Evolutionary conservation across 2,888 invertebrate genomes (phyloP), one percentile per base, ranked within the genome.

Genomic region (Dolichomitus sp.): DNA sequence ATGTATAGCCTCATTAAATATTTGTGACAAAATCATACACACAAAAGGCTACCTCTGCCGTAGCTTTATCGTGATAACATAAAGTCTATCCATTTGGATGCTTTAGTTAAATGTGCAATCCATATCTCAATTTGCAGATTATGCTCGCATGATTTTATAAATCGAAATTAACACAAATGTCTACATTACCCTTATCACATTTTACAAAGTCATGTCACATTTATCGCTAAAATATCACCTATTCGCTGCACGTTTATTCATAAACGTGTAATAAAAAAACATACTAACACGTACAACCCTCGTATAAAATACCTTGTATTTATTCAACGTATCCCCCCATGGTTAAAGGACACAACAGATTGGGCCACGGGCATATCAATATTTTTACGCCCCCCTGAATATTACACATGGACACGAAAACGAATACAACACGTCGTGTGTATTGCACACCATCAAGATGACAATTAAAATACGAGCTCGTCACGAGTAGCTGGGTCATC

Each of bases 391-490:
- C 48, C 48, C 7, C 61, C 27, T 27, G 75, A 42, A 66, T 61
- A 23, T 30, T 59, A 17, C 52, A 23, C 23, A 23, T 23, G 1
- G 23, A 23, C 23, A 11, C 48, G 12, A 50, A 23, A 54, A 79
- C 75, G 52, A 80, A 52, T 50, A 63, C 45, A 70, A 59, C 59
- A 72, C 54, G 17, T 48, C 27, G 37, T 59, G 48, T 50, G 37
- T 59, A 48, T 59, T 45, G 52, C 59, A 57, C 30, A 73, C 48
- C 66, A 68, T 80, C 83, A 61, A 75, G 66, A 80, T 83, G 80
- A 76, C 83, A 80, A 83, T 83, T 83, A 83, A 83, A 83, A 83
- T 68, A 72, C 75, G 76, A 72, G 76, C 30, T 19, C n/a, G 76
- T 72, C 72, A 75, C 76, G 83, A 83, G 72, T 45, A 30, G 37